Evolutionary conservation across 2,113 vertebrate species (phyloP).

Genomic region (Oreochromis aureus): DNA sequence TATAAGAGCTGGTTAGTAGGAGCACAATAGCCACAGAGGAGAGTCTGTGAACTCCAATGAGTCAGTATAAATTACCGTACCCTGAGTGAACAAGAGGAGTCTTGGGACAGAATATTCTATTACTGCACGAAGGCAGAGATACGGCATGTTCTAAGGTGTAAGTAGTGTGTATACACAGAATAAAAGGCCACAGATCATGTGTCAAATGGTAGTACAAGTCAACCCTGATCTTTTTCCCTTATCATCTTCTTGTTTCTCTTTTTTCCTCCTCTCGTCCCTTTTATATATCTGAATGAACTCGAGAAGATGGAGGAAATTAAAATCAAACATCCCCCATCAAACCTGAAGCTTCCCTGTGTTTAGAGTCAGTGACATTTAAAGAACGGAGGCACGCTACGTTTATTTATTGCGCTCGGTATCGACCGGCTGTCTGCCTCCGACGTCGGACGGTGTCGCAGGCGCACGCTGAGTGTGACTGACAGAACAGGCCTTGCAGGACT

Average conservation of each 20-base stretch:
- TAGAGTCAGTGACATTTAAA: neutral
- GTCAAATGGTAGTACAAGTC: conserved; percentile 24
- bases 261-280: neutral
- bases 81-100: conserved; percentile 27
- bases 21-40: conserved; percentile 49
- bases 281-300: neutral
- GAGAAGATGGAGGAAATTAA: neutral
- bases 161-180: neutral
- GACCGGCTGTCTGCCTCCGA: neutral
- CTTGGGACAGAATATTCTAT: conserved; percentile 50
- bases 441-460: neutral
- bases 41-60: conserved; percentile 42
- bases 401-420: neutral
- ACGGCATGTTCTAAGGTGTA: neutral
- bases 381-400: neutral
- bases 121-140: conserved; percentile 16
- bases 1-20: conserved; percentile 45
- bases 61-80: conserved; percentile 54
- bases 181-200: conserved; percentile 19
- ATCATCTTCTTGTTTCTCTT: neutral
- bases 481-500: neutral
- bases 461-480: conserved; percentile 29
- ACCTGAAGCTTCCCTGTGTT: neutral
- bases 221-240: neutral
- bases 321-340: neutral